A percentile compares a stretch with the other conserved stretches of the same genome.
phyloP scores from a whole-genome alignment of 2,113 vertebrate genomes.

The Hassar affinis region DNA sequence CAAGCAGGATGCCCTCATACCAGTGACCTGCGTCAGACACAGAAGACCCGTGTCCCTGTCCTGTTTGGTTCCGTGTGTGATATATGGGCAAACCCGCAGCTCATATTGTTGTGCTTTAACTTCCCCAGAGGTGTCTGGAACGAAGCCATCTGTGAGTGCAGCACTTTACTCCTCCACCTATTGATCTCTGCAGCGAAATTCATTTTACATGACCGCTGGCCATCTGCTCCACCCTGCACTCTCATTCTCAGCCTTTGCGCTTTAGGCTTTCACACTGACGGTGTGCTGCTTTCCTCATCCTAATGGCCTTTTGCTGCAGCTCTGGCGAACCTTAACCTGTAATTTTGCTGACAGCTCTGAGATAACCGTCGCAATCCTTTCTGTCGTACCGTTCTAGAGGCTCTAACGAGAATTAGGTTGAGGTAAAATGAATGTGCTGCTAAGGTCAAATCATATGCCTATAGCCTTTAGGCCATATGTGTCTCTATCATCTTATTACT shows the following conservation, averaged over 20 bases:
- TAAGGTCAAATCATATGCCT: not conserved
- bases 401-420: not conserved
- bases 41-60: not conserved
- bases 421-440: not conserved
- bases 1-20: not conserved
- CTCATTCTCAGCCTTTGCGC: not conserved
- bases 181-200: slow-evolving; percentile 35
- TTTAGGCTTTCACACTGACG: not conserved
- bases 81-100: slow-evolving; percentile 21
- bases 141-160: slow-evolving; percentile 45
- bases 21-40: not conserved
- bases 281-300: not conserved
- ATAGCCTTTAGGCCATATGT: not conserved
- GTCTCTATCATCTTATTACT: not conserved
- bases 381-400: not conserved
- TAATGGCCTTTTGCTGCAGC: not conserved
- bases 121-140: slow-evolving; percentile 28
- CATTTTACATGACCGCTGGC: slow-evolving; percentile 43
- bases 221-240: slow-evolving; percentile 17
- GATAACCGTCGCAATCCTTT: not conserved
- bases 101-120: slow-evolving; percentile 31
- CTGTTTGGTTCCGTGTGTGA: not conserved
- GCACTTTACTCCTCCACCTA: slow-evolving; percentile 40
- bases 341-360: not conserved
- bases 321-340: not conserved